These are phyloP conservation scores for Nasonia vitripennis DNA, from an alignment of 1,140 invertebrate genomes.

Conservation along the genomic window DNA sequence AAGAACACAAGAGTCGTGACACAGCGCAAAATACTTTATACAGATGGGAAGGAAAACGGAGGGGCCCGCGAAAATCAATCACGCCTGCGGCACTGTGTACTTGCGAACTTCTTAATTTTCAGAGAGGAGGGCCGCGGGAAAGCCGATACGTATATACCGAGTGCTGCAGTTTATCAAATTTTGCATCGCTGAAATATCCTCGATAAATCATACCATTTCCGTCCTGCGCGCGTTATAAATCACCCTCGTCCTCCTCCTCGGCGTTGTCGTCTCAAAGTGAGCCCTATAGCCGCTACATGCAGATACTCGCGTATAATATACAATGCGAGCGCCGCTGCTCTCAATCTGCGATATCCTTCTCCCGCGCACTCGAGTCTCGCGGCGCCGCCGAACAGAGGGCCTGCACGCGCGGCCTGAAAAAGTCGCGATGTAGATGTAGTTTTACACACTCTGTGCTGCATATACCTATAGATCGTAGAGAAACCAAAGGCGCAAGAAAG, in stretches of 20 bases:
- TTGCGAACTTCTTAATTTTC: constrained; percentile 50
- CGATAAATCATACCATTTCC: constrained; percentile 47
- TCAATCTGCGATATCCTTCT: not conserved
- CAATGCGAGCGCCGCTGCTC: not conserved
- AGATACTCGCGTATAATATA: not conserved
- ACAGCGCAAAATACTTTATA: constrained; percentile 1
- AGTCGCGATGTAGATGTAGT: no score
- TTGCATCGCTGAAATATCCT: constrained; percentile 45
- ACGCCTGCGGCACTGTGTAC: not conserved
- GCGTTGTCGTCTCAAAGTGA: not conserved
- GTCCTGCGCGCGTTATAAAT: constrained; percentile 42
- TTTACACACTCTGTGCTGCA: no score
- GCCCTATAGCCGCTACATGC: no score
- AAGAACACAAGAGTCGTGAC: not conserved
- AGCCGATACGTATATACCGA: constrained; percentile 29
- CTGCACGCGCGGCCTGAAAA: not conserved
- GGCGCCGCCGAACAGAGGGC: not conserved
- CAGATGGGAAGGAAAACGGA: not conserved
- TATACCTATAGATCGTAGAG: no score
- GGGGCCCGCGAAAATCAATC: constrained; percentile 41
- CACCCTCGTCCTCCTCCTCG: constrained; percentile 23
- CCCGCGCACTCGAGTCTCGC: not conserved
- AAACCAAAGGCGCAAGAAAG: not conserved
- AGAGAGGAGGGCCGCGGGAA: not conserved
- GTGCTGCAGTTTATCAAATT: constrained; percentile 47